phyloP scores from a whole-genome alignment of 2,113 vertebrate species.

The Ramphastos sulfuratus region DNA sequence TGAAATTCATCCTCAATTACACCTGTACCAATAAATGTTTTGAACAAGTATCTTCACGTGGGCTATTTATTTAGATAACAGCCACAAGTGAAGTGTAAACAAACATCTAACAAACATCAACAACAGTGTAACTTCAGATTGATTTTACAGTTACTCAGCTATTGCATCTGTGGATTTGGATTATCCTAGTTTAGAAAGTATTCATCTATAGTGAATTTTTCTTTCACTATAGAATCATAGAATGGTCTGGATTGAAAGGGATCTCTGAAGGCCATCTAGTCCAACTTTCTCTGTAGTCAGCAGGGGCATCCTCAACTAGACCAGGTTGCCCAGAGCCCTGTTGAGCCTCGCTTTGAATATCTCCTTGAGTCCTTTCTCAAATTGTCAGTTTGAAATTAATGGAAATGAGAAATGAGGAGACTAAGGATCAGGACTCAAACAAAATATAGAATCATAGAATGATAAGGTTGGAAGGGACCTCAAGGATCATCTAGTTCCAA shows the following conservation, averaged over 20 bases:
- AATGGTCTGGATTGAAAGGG: no score
- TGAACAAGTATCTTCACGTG: background rate
- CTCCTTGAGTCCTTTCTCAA: background rate
- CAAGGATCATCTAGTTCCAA: no score
- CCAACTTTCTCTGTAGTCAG: no score
- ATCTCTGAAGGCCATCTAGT: no score
- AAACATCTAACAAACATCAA: constrained; percentile 34
- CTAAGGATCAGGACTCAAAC: background rate
- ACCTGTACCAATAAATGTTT: constrained; percentile 9
- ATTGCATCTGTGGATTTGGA: constrained; percentile 31
- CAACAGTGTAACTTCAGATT: constrained; percentile 38
- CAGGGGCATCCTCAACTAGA: no score
- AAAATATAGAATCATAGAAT: background rate
- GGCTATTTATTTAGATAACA: constrained; percentile 30
- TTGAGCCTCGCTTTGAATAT: background rate
- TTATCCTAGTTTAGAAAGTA: constrained; percentile 44
- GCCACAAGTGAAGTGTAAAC: constrained; percentile 42
- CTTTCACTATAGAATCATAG: background rate
- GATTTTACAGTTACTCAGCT: constrained; percentile 53
- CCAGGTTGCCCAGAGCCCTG: no score
- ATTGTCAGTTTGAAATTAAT: background rate
- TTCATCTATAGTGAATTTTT: constrained; percentile 1
- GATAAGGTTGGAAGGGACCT: no score
- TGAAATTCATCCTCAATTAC: background rate
- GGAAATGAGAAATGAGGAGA: background rate